Conservation (phyloP, 2,113 vertebrate genomes). For the Carettochelys insculpta region DNA sequence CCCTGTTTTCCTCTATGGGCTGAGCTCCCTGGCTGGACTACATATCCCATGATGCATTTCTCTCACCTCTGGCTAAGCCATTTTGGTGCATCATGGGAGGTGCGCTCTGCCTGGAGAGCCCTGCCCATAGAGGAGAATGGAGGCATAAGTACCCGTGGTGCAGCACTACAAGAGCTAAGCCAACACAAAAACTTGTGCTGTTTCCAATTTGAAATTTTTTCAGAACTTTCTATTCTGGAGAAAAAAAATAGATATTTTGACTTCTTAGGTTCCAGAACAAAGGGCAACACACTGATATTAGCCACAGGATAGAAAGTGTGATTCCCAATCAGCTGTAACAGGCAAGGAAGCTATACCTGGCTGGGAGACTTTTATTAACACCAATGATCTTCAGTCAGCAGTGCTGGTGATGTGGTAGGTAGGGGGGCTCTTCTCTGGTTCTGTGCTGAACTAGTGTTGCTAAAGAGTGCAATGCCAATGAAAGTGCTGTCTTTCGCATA, state of each 20-base stretch:
- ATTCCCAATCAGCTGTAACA: background rate
- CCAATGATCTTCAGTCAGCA: background rate
- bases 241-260: background rate
- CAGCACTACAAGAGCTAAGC: background rate
- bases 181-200: background rate
- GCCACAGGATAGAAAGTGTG: background rate
- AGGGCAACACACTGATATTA: background rate
- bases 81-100: background rate
- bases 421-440: background rate
- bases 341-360: background rate
- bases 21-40: background rate
- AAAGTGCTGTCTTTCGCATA: background rate
- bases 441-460: background rate
- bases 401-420: background rate
- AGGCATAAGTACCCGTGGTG: background rate
- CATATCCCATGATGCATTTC: background rate
- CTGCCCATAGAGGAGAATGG: background rate
- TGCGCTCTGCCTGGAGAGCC: background rate
- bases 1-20: background rate
- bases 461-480: background rate
- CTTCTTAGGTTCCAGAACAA: background rate
- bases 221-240: background rate
- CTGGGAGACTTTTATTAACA: background rate
- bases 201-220: background rate
- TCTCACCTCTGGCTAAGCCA: background rate